These are phyloP conservation scores for Ennomos fuscantarius DNA, from an alignment of 2,888 invertebrate species.

Conservation along the genomic window DNA sequence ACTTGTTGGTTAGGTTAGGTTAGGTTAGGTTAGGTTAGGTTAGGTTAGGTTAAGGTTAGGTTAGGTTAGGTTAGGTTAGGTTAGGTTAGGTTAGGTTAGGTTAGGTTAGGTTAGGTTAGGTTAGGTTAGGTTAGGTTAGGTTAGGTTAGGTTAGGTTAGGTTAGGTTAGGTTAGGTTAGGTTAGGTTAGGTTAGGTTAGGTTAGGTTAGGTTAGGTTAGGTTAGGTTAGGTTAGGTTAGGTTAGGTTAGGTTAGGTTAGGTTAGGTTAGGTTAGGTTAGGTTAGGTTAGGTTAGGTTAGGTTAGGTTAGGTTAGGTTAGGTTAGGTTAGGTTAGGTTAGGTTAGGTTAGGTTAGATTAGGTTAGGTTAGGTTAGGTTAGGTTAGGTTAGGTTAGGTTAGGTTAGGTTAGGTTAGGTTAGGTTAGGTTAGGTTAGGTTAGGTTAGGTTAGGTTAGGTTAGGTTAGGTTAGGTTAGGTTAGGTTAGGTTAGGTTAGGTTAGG, in stretches of 20 bases:
- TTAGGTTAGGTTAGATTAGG: conserved; percentile 1
- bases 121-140: conserved; percentile 37
- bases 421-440: conserved; percentile 1
- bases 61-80: conserved; percentile 30
- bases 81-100: conserved; percentile 34
- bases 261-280: conserved; percentile 33
- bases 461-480: conserved; percentile 32
- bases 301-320: conserved; percentile 3
- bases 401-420: conserved; percentile 3
- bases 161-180: conserved; percentile 27
- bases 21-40: conserved; percentile 33
- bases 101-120: conserved; percentile 26
- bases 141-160: conserved; percentile 31
- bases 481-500: conserved; percentile 31
- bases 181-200: conserved; percentile 25
- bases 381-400: conserved; percentile 2
- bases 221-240: conserved; percentile 1
- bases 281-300: conserved; percentile 23
- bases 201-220: conserved; percentile 16
- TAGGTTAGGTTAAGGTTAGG: conserved; percentile 29
- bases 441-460: conserved; percentile 2
- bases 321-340: conserved; percentile 3
- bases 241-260: conserved; percentile 23
- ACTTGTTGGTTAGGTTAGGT: conserved; percentile 31
- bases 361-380: conserved; percentile 2